Evolutionary conservation across 2,113 vertebrate genomes (phyloP), one percentile per base, ranked within the genome.

Genomic region (Plecotus auritus): DNA sequence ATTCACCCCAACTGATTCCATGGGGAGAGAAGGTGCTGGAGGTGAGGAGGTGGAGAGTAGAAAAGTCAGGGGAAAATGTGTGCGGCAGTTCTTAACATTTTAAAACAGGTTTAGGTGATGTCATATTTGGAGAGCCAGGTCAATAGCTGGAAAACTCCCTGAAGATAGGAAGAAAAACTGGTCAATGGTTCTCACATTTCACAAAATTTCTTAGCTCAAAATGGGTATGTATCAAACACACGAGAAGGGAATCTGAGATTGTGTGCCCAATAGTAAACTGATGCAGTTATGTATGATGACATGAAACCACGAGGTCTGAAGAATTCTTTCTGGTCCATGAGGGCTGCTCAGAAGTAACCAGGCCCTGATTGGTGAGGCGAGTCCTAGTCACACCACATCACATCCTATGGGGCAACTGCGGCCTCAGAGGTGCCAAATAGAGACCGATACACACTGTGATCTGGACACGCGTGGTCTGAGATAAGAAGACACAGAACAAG

Each of bases 201-300:
- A 94, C 17, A 51, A 70, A 94, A 93, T 95, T 94, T 85, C 86
- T 72, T 73, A 93, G 77, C 85, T 96, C 56, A 73, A 51, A 84
- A 40, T 70, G 51, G 37, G 66, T 30, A 22, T 42, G 16, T 83
- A 77, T 20, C 37, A 91, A 85, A 69, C 74, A 90, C 12, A 74
- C 61, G 18, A 80, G 23, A 93, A 88, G n/a, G 86, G 47, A 81
- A 51, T 74, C 11, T 12, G 32, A 81, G 66, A 82, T 0, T 73
- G 40, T 26, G 1, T 82, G 64, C n/a, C 73, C 49, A 26, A 84
- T 16, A 66, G 28, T 77, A 76, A 93, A 35, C 0, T 40, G 78
- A 66, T 12, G 9, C 12, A 54, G 59, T 35, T 35, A 73, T 66
- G 42, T 12, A 32, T 28, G 59, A 91, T 13, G 72, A 74, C 61